Evolutionary conservation across 2,113 vertebrate species (phyloP).

Genomic region (Athene cunicularia): DNA sequence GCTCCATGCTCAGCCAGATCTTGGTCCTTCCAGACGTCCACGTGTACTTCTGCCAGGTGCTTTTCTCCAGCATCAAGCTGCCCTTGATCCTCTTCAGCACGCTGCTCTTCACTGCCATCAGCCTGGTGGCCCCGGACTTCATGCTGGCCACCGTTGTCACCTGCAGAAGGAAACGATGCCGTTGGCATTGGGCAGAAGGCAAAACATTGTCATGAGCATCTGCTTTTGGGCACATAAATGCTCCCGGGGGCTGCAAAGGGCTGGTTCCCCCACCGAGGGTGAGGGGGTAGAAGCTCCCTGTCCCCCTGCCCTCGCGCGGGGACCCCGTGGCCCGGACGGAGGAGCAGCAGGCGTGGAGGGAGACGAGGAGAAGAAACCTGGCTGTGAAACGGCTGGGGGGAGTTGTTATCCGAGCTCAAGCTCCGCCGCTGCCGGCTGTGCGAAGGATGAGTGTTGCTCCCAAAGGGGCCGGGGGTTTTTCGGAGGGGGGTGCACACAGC

Average conservation of each 20-base stretch:
- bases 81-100: neutral
- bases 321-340: neutral
- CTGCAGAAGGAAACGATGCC: neutral
- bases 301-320: accelerated
- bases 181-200: neutral
- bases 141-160: neutral
- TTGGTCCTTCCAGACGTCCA: neutral
- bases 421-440: neutral
- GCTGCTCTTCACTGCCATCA: neutral
- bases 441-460: accelerated
- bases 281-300: neutral
- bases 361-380: neutral
- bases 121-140: neutral
- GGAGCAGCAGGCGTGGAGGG: neutral
- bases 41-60: neutral
- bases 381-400: slow-evolving; percentile 17
- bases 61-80: slow-evolving; percentile 14
- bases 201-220: neutral
- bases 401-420: slow-evolving; percentile 8
- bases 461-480: accelerated
- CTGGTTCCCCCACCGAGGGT: accelerated
- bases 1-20: neutral
- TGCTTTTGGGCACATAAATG: neutral
- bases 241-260: neutral
- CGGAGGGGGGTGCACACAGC: accelerated